Conservation (phyloP, 1,140 invertebrate genomes). For the Ylistrum balloti region DNA sequence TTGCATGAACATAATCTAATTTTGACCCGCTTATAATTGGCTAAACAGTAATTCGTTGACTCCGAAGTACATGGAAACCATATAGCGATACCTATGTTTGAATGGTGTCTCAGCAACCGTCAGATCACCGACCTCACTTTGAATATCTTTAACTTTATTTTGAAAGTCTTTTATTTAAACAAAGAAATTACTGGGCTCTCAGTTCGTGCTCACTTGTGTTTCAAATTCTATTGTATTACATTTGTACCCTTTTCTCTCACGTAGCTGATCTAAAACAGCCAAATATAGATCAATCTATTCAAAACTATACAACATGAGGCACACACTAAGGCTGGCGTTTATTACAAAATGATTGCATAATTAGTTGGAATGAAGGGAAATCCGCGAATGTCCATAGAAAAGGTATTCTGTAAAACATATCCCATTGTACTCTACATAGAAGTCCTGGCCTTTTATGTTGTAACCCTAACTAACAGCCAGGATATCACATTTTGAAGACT, state of each 20-base stretch:
- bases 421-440: slow-evolving; percentile 10
- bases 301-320: neutral
- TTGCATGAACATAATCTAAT: too few relatives aligned
- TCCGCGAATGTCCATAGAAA: neutral
- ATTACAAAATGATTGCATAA: slow-evolving; percentile 36
- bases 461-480: neutral
- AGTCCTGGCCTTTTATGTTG: neutral
- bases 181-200: neutral
- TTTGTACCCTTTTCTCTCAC: neutral
- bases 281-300: neutral
- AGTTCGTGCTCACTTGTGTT: neutral
- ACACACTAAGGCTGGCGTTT: neutral
- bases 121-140: too few relatives aligned
- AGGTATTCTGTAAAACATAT: neutral
- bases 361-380: neutral
- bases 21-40: too few relatives aligned
- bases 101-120: too few relatives aligned
- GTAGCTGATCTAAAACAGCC: neutral
- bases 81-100: too few relatives aligned
- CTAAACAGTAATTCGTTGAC: too few relatives aligned
- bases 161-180: too few relatives aligned
- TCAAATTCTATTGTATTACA: neutral
- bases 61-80: too few relatives aligned
- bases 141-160: too few relatives aligned
- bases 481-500: neutral